Evolutionary conservation across 2,888 invertebrate species (phyloP).

Genomic region (Cataglyphis albicans): DNA sequence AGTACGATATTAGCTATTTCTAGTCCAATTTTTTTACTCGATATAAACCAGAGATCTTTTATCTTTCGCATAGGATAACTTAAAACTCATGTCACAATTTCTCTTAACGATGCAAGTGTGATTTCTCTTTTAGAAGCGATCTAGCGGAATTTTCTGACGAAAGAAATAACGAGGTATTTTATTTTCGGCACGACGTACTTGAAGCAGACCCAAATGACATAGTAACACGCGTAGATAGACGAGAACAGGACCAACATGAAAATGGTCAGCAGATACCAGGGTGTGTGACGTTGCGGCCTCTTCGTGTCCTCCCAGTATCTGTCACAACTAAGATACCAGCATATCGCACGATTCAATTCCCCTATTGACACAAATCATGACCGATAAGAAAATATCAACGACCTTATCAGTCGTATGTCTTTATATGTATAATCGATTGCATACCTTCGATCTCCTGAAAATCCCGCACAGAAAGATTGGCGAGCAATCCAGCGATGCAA

Average conservation of each 20-base stretch:
- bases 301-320: conserved; percentile 95
- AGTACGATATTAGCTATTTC: conserved; percentile 5
- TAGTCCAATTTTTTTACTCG: conserved; percentile 7
- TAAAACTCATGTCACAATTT: background rate
- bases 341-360: conserved; percentile 95
- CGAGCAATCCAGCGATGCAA: conserved; percentile 93
- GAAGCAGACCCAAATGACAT: conserved; percentile 96
- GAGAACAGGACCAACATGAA: conserved; percentile 93
- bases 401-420: background rate
- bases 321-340: conserved; percentile 97
- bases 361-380: conserved; percentile 87
- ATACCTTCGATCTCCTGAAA: conserved; percentile 95
- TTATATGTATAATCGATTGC: background rate
- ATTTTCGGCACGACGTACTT: conserved; percentile 88
- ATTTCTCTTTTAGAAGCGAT: background rate
- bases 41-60: background rate
- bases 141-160: background rate
- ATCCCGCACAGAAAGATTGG: conserved; percentile 93
- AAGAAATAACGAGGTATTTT: background rate
- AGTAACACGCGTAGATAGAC: conserved; percentile 95
- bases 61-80: background rate
- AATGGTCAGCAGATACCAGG: conserved; percentile 93
- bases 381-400: conserved; percentile 11
- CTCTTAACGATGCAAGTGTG: background rate
- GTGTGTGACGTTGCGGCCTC: conserved; percentile 92